Conservation (phyloP, 2,113 vertebrate species). For the Psammodynastes pulverulentus region DNA sequence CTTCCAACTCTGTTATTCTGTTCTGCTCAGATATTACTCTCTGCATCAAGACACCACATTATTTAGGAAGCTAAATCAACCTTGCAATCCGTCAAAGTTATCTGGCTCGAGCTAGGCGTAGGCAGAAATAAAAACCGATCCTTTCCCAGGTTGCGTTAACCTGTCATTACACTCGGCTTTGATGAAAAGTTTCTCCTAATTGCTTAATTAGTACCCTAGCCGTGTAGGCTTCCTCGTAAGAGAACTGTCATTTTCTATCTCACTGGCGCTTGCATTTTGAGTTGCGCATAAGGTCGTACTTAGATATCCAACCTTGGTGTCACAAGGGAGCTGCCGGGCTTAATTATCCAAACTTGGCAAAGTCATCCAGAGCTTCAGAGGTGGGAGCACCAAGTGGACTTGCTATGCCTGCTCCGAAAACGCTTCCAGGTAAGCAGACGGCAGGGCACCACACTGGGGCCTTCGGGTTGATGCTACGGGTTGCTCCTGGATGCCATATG, state of each 20-base stretch:
- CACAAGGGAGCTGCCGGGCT: constrained; percentile 9
- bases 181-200: background rate
- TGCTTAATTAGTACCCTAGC: constrained; percentile 12
- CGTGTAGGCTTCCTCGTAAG: background rate
- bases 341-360: constrained; percentile 16
- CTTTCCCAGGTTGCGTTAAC: background rate
- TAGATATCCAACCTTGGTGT: background rate
- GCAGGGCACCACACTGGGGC: background rate
- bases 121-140: background rate
- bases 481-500: background rate
- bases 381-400: constrained; percentile 1
- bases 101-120: background rate
- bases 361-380: constrained; percentile 18
- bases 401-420: background rate
- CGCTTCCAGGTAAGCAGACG: background rate
- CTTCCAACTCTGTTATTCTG: no score
- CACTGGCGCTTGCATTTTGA: background rate
- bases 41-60: background rate
- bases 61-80: background rate
- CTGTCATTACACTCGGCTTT: background rate
- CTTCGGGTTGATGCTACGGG: background rate
- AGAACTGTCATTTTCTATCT: no score
- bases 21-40: background rate
- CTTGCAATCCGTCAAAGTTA: background rate
- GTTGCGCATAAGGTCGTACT: background rate